These are phyloP conservation scores for Lymantria dispar DNA, from an alignment of 2,888 invertebrate species.

Conservation along the genomic window DNA sequence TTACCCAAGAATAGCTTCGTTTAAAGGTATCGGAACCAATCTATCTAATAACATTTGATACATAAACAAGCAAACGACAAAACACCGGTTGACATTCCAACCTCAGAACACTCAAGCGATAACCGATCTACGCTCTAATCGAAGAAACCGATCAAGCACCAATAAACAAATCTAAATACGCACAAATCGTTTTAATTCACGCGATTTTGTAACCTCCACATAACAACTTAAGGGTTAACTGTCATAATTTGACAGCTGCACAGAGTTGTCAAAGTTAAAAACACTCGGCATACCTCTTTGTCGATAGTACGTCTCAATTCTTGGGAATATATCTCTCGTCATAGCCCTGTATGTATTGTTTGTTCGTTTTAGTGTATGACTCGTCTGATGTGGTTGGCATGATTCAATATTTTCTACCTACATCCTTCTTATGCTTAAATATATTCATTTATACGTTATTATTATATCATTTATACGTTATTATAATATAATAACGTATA, in stretches of 20 bases:
- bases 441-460: no score
- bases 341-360: constrained; percentile 35
- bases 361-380: constrained; percentile 33
- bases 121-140: constrained; percentile 67
- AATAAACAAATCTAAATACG: constrained; percentile 21
- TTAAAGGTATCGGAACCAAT: constrained; percentile 6
- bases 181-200: background rate
- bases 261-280: constrained; percentile 24
- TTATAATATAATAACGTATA: no score
- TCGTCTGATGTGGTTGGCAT: constrained; percentile 5
- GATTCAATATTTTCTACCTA: background rate
- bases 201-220: constrained; percentile 28
- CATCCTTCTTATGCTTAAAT: no score
- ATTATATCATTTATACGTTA: no score
- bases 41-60: constrained; percentile 32
- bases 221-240: constrained; percentile 21
- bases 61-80: constrained; percentile 41
- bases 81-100: constrained; percentile 51
- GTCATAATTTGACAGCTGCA: constrained; percentile 7
- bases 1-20: constrained; percentile 3
- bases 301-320: constrained; percentile 71
- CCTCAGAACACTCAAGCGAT: constrained; percentile 63
- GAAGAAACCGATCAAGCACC: constrained; percentile 53
- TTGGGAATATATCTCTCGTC: constrained; percentile 59
- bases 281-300: constrained; percentile 60